Evolutionary conservation across 2,888 invertebrate species (phyloP).

Genomic region (Mythimna ferrago): DNA sequence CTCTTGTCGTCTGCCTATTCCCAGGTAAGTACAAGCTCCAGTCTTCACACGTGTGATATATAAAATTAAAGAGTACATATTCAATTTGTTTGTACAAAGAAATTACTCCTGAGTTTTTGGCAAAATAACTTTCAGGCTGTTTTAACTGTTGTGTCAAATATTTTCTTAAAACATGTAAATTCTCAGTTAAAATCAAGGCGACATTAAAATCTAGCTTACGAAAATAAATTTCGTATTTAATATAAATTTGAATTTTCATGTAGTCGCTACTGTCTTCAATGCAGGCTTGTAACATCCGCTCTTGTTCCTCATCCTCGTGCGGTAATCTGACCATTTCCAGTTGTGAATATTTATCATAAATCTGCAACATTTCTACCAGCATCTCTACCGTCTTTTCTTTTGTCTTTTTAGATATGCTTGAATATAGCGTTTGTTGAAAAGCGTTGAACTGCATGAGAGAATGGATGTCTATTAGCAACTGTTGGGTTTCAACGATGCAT

Average conservation of each 20-base stretch:
- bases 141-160: slow-evolving; percentile 22
- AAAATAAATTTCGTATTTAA: slow-evolving; percentile 43
- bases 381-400: not conserved
- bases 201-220: slow-evolving; percentile 53
- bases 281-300: not conserved
- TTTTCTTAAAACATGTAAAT: slow-evolving; percentile 34
- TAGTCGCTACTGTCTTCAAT: slow-evolving; percentile 13
- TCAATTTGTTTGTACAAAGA: slow-evolving; percentile 40
- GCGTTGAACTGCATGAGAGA: slow-evolving; percentile 27
- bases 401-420: not conserved
- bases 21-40: slow-evolving; percentile 47
- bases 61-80: slow-evolving; percentile 45
- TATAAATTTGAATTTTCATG: not conserved
- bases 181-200: slow-evolving; percentile 43
- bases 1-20: not conserved
- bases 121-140: not conserved
- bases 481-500: not conserved
- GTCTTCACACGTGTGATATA: slow-evolving; percentile 43
- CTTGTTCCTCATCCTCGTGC: not conserved
- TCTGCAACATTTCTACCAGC: slow-evolving; percentile 16
- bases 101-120: not conserved
- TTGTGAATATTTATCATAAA: slow-evolving; percentile 32
- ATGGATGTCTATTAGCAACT: not conserved
- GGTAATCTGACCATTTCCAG: slow-evolving; percentile 14
- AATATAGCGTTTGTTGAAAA: slow-evolving; percentile 31